Base-by-base conservation (phyloP, 2,888 invertebrate species). In the Sylvicola fuscatus region DNA sequence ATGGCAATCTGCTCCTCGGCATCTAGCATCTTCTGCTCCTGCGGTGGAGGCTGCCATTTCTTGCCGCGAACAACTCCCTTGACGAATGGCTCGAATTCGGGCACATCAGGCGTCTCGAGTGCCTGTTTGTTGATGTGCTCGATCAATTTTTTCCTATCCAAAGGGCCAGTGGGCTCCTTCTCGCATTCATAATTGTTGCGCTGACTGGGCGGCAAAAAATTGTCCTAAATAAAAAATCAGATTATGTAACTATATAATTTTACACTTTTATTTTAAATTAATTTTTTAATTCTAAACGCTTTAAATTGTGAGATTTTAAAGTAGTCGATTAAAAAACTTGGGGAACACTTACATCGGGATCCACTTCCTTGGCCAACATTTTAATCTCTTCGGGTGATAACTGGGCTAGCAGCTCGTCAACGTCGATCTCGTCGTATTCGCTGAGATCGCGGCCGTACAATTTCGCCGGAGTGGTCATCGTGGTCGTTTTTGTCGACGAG, bases 61-160 rank as follows among this genome's bases (percentile, higher is more conserved):
- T 83, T 83, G 58, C 97, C 97, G 58, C 93, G 68, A 44, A 90
- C 70, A 38, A 78, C 76, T 41, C 93, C 93, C 45, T 90, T 70
- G 27, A 89, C 81, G 56, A 71, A 98, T 8, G 95, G 93, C 59
- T 95, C 90, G 39, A 78, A 65, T 60, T 98, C 97, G 3, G 95
- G 95, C 69, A 81, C 73, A 63, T 99, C 98, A 34, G 95, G 93
- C 38, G 97, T 92, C 61, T 92, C 92, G 47, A 90, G 64, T n/a
- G 97, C 97, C 57, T 93, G 87, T 60, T 93, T 93, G 60, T 97
- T 95, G 49, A 95, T 86, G 62, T 89, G 92, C 54, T 92, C 87
- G 52, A 95, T 83, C 36, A 95, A 66, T 57, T 90, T 83, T 62
- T 93, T 90, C 39, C 97, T 73, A 63, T 93, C 82, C 48, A 93